phyloP scores from a whole-genome alignment of 1,140 invertebrate genomes.

The Listronotus oregonensis region DNA sequence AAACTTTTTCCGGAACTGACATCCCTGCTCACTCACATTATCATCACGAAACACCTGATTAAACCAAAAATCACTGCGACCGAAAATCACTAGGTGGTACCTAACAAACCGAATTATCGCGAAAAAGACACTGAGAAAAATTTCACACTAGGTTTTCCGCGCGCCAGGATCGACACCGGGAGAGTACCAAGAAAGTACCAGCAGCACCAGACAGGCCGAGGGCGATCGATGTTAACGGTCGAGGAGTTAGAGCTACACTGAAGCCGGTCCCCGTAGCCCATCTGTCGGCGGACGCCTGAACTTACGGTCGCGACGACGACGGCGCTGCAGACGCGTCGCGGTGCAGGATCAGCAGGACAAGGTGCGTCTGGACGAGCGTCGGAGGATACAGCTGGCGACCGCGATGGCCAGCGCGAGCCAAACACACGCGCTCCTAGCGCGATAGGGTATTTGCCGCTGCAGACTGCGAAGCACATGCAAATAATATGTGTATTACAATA shows the following conservation, averaged over 20 bases:
- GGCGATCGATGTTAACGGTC: conserved; percentile 44
- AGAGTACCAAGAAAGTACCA: conserved; percentile 25
- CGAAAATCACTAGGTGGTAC: not conserved
- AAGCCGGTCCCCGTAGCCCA: conserved; percentile 42
- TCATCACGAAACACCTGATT: conserved; percentile 17
- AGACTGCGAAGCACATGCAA: too few species aligned
- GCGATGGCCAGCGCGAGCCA: conserved; percentile 2
- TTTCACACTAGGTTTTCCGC: conserved; percentile 13
- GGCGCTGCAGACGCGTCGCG: conserved; percentile 20
- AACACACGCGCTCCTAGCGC: not conserved
- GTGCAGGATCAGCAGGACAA: not conserved
- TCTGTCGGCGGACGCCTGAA: conserved; percentile 48
- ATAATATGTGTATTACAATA: too few species aligned
- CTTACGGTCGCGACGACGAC: conserved; percentile 27
- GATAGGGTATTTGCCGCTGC: too few species aligned
- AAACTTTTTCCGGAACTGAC: conserved; percentile 24
- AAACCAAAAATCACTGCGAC: conserved; percentile 13
- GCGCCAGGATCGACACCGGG: conserved; percentile 23
- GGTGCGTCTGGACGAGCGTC: conserved; percentile 20
- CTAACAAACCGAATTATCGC: conserved; percentile 2
- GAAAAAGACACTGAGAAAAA: conserved; percentile 12
- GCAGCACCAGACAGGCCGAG: conserved; percentile 27
- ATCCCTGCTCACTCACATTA: conserved; percentile 40
- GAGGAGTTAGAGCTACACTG: conserved; percentile 52
- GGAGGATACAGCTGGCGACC: not conserved